Evolutionary conservation across 2,797 vertebrate species (phyloP).

Genomic region (Artibeus lituratus): DNA sequence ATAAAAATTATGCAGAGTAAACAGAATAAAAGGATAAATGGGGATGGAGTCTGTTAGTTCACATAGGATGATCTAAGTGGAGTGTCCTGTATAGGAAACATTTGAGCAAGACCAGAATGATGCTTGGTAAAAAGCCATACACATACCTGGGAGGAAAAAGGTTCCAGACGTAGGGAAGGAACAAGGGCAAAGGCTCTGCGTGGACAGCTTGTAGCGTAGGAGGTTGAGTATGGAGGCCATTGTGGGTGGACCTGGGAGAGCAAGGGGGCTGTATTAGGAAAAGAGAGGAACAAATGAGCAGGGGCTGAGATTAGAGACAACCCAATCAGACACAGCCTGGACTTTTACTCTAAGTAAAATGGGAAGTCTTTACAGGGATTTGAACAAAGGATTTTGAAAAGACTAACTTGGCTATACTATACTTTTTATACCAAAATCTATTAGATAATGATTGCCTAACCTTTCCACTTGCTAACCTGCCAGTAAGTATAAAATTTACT

Average conservation of each 20-base stretch:
- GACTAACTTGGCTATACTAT: not conserved
- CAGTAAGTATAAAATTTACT: not conserved
- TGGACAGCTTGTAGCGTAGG: not conserved
- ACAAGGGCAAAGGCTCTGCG: not conserved
- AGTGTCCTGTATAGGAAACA: not conserved
- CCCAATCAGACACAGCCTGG: not conserved
- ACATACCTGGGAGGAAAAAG: not conserved
- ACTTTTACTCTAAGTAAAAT: not conserved
- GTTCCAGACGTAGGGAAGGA: not conserved
- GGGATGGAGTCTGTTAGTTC: not conserved
- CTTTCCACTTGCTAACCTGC: not conserved
- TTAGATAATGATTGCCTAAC: not conserved
- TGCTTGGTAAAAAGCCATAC: not conserved
- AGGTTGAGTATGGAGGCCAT: not conserved
- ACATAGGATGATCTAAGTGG: not conserved
- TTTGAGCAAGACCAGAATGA: not conserved
- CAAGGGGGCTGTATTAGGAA: not conserved
- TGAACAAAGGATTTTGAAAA: not conserved
- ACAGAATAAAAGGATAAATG: not conserved
- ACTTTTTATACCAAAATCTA: conserved; percentile 1
- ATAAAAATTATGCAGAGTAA: conserved; percentile 9
- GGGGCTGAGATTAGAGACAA: too few relatives aligned
- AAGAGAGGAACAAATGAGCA: not conserved
- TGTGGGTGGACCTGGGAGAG: not conserved
- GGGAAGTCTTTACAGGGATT: not conserved